Percentiles rank a stretch among this genome's conserved stretches.
These are phyloP conservation scores for Varanus komodoensis DNA, from an alignment of 2,113 vertebrate species.

Conservation along the genomic window DNA sequence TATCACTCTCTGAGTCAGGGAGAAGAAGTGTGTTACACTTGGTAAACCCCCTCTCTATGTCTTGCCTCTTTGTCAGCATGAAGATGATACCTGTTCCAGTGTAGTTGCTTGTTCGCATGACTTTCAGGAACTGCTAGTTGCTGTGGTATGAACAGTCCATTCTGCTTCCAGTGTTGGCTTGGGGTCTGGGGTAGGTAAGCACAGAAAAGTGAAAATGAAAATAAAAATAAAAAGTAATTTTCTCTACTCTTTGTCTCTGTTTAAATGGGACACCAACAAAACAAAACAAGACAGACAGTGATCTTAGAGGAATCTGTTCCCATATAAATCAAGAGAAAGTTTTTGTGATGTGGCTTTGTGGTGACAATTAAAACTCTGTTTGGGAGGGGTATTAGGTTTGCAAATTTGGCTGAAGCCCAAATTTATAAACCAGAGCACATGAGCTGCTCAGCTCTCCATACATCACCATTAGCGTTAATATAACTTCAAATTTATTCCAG, in stretches of 20 bases:
- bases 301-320: background rate
- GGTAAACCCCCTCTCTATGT: background rate
- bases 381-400: background rate
- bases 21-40: background rate
- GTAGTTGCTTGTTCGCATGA: too few relatives aligned
- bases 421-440: background rate
- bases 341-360: background rate
- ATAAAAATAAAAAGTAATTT: background rate
- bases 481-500: background rate
- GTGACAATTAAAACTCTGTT: background rate
- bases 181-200: background rate
- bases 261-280: background rate
- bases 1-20: background rate
- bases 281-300: background rate
- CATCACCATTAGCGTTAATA: constrained; percentile 7
- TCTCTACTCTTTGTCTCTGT: background rate
- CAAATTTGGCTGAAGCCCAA: background rate
- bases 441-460: background rate
- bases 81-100: too few relatives aligned
- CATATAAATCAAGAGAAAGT: background rate
- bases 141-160: too few relatives aligned
- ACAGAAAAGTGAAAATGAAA: background rate
- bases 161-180: too few relatives aligned
- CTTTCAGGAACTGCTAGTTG: too few relatives aligned
- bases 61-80: background rate